Base-by-base conservation (phyloP, 2,888 invertebrate genomes). In the Cremastinae sp. region DNA sequence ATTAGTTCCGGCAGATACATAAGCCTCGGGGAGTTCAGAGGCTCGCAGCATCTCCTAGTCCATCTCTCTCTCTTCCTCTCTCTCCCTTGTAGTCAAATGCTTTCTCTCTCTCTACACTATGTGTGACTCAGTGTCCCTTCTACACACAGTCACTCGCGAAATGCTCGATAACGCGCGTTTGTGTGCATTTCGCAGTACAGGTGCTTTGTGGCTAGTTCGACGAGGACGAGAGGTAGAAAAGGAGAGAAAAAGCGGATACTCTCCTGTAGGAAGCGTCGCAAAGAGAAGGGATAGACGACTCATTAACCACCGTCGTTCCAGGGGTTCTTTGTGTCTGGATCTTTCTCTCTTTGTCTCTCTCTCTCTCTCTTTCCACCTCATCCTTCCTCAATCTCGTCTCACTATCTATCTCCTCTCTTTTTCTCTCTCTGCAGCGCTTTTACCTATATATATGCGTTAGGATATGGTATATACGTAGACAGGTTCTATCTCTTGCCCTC, bases 1-100 rank as follows among this genome's bases (percentile, higher is more conserved):
- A 86, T 86, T 86, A 86, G 86, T 86, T 86, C 86, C 86, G 86
- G 86, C 83, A 86, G 86, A 86, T 86, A 86, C 84, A 86, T 86
- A 86, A 85, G 84, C 83, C 82, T 82, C 81, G 80, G 83, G 61
- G 73, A 73, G 82, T 86, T 80, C 83, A 81, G 85, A 83, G 80
- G 79, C 81, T 73, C 20, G 78, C 78, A 78, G 72, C 75, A 74
- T 73, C 71, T 73, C 72, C 59, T 35, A 16, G 53, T 28, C 12
- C 12, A 2, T 41, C 64, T 71, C 69, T 74, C 56, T 56, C 61
- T 28, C 16, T 49, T 12, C 64, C 47, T 56, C 55, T 18, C 39
- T 35, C 16, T 43, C 14, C 4, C 35, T 43, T 16, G n/a, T n/a
- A 28, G 8, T 28, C 16, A 39, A 12, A 37, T 68, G 47, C 22